Conservation (phyloP, 1,140 invertebrate genomes). For the Neodiprion fabricii region DNA sequence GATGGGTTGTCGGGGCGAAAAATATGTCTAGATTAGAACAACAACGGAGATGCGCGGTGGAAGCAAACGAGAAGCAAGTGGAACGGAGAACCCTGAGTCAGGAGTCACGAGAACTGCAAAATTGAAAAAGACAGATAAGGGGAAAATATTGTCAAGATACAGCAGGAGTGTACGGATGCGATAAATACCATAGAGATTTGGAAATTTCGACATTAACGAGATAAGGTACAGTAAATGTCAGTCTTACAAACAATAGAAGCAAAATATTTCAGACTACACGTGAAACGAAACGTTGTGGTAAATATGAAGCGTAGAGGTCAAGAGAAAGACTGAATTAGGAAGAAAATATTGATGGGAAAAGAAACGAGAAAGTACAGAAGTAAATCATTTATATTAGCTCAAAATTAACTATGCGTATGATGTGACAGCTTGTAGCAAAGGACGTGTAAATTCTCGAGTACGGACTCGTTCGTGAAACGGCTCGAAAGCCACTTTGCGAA, state of each 20-base stretch:
- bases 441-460: too few relatives aligned
- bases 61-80: neutral
- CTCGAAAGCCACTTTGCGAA: too few relatives aligned
- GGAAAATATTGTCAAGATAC: constrained; percentile 4
- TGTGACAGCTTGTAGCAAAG: too few relatives aligned
- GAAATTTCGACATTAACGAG: constrained; percentile 9
- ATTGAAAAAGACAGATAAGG: constrained; percentile 15
- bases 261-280: constrained; percentile 12
- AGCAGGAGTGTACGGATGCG: neutral
- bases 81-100: too few relatives aligned
- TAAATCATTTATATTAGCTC: too few relatives aligned
- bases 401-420: too few relatives aligned
- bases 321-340: constrained; percentile 9
- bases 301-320: constrained; percentile 16
- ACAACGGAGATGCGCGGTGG: neutral
- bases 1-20: too few relatives aligned
- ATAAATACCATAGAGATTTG: neutral
- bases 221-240: constrained; percentile 11
- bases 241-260: constrained; percentile 5
- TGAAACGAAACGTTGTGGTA: constrained; percentile 10
- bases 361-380: too few relatives aligned
- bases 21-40: too few relatives aligned
- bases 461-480: too few relatives aligned
- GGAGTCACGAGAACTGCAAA: neutral
- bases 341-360: neutral